These are phyloP conservation scores for Helarctos malayanus DNA, from an alignment of 2,797 vertebrate genomes.

Conservation along the genomic window DNA sequence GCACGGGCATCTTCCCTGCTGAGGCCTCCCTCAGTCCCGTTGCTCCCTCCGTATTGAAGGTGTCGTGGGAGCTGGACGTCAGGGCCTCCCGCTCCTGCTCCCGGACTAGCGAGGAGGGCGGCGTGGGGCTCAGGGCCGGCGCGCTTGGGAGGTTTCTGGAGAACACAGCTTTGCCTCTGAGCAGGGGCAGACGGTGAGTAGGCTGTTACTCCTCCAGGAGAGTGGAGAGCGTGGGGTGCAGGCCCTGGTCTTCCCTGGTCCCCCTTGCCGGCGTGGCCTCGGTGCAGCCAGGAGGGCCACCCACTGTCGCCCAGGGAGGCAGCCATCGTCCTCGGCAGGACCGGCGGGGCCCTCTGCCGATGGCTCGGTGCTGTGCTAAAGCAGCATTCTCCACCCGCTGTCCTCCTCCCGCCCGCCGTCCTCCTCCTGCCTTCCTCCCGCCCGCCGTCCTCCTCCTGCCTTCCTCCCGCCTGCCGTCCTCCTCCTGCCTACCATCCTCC, in stretches of 20 bases:
- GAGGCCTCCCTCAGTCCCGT: neutral
- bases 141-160: neutral
- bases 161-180: neutral
- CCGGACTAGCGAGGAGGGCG: neutral
- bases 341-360: accelerated
- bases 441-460: accelerated
- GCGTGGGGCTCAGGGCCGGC: neutral
- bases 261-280: accelerated
- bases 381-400: accelerated
- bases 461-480: neutral
- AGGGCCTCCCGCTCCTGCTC: neutral
- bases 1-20: neutral
- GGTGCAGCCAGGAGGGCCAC: neutral
- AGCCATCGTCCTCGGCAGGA: accelerated
- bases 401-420: neutral
- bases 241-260: neutral
- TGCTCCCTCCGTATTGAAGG: accelerated
- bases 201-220: neutral
- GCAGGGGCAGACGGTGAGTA: conserved; percentile 33
- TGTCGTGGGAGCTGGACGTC: accelerated
- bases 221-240: accelerated
- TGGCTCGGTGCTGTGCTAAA: accelerated
- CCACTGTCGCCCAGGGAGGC: accelerated
- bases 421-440: neutral
- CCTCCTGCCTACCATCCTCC: neutral